phyloP scores from a whole-genome alignment of 92 coral and sea anemone genomes.

The Virgularia gustaviana region DNA sequence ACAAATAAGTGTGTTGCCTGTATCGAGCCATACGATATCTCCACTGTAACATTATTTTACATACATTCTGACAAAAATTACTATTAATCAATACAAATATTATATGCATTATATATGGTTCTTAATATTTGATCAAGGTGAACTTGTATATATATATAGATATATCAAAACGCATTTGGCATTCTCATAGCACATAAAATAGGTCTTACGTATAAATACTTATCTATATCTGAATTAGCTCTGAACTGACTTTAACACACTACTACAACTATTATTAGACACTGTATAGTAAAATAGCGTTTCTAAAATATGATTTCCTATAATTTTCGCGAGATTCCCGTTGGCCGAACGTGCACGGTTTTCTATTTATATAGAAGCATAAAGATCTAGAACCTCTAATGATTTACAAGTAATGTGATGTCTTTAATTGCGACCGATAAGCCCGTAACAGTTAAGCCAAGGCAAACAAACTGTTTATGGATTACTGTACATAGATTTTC shows the following conservation, averaged over 20 bases:
- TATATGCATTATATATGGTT: too few relatives aligned
- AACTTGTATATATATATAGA: too few relatives aligned
- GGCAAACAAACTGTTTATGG: conserved; percentile 4
- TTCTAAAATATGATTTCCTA: conserved; percentile 20
- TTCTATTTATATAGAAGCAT: too few relatives aligned
- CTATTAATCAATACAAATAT: conserved; percentile 98
- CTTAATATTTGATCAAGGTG: conserved; percentile 43
- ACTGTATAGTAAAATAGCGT: conserved; percentile 18
- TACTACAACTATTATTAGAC: too few relatives aligned
- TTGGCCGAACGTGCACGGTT: not conserved
- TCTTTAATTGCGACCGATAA: conserved; percentile 27
- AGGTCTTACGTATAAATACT: conserved; percentile 31
- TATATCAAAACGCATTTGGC: conserved; percentile 33
- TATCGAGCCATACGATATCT: not conserved
- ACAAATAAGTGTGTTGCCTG: conserved; percentile 22
- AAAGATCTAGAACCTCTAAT: too few relatives aligned
- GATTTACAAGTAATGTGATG: too few relatives aligned
- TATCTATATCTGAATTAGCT: conserved; percentile 25
- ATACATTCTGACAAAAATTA: conserved; percentile 73
- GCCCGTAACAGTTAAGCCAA: conserved; percentile 27
- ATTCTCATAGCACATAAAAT: conserved; percentile 40
- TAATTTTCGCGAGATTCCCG: not conserved
- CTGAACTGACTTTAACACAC: too few relatives aligned
- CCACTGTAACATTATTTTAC: conserved; percentile 7
- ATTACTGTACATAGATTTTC: conserved; percentile 34